Conservation (phyloP, 2,113 vertebrate species). For the Hippocampus guttulatus region DNA sequence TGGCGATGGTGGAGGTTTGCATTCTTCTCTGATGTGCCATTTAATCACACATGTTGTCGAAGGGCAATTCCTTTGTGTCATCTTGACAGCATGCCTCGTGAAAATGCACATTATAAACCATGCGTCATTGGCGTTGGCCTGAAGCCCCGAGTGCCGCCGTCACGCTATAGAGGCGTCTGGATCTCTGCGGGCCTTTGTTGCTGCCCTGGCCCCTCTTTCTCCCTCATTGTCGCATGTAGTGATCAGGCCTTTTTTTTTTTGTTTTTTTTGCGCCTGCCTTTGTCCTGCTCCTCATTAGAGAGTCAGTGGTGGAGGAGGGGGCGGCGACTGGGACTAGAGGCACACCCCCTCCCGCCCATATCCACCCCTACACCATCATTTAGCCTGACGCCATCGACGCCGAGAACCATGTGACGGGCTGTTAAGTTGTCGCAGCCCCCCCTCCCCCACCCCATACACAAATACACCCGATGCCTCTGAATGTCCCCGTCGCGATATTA, state of each 20-base stretch:
- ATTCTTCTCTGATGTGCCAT: background rate
- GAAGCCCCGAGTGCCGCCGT: background rate
- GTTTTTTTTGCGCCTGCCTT: slow-evolving; percentile 53
- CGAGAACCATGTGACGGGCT: slow-evolving; percentile 52
- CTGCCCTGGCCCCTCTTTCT: slow-evolving; percentile 20
- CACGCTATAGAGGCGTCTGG: slow-evolving; percentile 11
- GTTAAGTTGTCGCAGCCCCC: slow-evolving; percentile 56
- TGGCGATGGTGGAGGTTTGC: background rate
- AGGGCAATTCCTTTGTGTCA: slow-evolving; percentile 4
- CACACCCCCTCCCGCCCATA: slow-evolving; percentile 44
- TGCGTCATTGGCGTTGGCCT: background rate
- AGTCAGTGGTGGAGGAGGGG: slow-evolving; percentile 44
- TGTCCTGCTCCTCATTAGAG: slow-evolving; percentile 67
- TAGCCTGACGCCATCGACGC: slow-evolving; percentile 45
- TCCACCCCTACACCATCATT: slow-evolving; percentile 44
- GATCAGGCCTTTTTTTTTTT: slow-evolving; percentile 31
- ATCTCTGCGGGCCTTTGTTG: slow-evolving; percentile 42
- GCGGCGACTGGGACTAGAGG: slow-evolving; percentile 40
- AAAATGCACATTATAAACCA: background rate
- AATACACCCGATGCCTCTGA: background rate
- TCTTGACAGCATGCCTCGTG: background rate
- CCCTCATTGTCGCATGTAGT: slow-evolving; percentile 13
- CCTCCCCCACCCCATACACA: slow-evolving; percentile 11
- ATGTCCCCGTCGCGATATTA: background rate
- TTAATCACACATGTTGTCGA: background rate